Conservation (phyloP, 1,140 invertebrate species). For the Magallana gigas region DNA sequence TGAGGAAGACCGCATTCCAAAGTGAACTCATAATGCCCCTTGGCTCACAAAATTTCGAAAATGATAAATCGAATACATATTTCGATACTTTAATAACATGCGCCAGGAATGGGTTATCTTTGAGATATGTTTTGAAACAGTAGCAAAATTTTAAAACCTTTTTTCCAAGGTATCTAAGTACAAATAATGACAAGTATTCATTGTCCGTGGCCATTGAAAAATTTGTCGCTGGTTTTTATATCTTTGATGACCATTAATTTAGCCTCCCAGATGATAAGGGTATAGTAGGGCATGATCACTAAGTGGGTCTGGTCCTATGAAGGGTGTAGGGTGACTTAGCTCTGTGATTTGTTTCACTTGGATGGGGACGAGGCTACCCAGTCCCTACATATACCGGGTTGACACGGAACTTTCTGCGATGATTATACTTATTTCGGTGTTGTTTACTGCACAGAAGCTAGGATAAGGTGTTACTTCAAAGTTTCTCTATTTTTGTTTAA, state of each 20-base stretch:
- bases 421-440: conserved; percentile 24
- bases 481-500: neutral
- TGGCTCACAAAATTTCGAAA: too few species aligned
- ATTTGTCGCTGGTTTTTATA: neutral
- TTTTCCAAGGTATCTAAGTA: conserved; percentile 4
- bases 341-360: conserved; percentile 30
- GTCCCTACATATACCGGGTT: neutral
- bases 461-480: conserved; percentile 30
- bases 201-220: conserved; percentile 6
- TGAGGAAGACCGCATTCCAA: neutral
- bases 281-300: neutral
- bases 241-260: conserved; percentile 36
- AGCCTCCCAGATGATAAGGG: conserved; percentile 1
- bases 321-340: conserved; percentile 13
- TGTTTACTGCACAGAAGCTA: conserved; percentile 19
- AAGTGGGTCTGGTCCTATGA: neutral
- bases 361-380: neutral
- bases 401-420: neutral
- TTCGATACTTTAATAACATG: too few species aligned
- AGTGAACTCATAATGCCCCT: too few species aligned
- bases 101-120: too few species aligned
- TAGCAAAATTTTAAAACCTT: too few species aligned
- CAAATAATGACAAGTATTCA: neutral
- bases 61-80: too few species aligned
- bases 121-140: too few species aligned